A percentile compares a stretch with the other conserved stretches of the same genome.
These are phyloP conservation scores for Caprella mutica DNA, from an alignment of 2,888 invertebrate species.

Conservation along the genomic window DNA sequence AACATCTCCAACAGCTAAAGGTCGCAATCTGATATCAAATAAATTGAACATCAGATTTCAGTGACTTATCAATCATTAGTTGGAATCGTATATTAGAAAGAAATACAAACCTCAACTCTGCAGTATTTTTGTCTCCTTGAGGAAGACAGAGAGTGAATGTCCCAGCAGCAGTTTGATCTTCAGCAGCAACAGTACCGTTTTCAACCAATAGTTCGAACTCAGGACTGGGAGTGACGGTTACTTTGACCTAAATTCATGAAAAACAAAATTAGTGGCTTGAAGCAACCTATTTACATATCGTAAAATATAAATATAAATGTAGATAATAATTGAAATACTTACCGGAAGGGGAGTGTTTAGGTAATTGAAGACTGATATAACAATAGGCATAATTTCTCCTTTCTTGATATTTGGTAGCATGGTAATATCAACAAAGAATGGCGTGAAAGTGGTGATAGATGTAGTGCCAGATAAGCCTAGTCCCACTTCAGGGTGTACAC, in stretches of 20 bases:
- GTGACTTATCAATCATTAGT: no score
- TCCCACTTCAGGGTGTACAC: constrained; percentile 42
- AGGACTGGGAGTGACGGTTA: background rate
- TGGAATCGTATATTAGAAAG: no score
- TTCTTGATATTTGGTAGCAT: constrained; percentile 32
- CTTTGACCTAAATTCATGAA: background rate
- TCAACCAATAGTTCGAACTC: constrained; percentile 1
- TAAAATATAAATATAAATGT: background rate
- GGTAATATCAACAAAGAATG: constrained; percentile 38
- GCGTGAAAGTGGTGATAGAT: constrained; percentile 51
- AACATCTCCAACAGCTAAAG: constrained; percentile 10
- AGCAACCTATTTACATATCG: background rate
- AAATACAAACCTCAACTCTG: no score
- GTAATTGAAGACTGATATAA: constrained; percentile 33
- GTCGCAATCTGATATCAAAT: constrained; percentile 12
- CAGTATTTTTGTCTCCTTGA: no score
- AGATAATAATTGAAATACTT: no score
- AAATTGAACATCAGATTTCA: no score
- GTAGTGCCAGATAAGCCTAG: constrained; percentile 46
- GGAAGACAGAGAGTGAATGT: background rate
- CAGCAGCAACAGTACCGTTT: background rate
- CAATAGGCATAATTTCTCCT: constrained; percentile 33
- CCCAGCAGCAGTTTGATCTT: constrained; percentile 2
- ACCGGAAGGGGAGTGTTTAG: constrained; percentile 22
- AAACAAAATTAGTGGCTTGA: background rate